Conservation (phyloP, 2,797 vertebrate genomes). For the Vespertilio murinus region DNA sequence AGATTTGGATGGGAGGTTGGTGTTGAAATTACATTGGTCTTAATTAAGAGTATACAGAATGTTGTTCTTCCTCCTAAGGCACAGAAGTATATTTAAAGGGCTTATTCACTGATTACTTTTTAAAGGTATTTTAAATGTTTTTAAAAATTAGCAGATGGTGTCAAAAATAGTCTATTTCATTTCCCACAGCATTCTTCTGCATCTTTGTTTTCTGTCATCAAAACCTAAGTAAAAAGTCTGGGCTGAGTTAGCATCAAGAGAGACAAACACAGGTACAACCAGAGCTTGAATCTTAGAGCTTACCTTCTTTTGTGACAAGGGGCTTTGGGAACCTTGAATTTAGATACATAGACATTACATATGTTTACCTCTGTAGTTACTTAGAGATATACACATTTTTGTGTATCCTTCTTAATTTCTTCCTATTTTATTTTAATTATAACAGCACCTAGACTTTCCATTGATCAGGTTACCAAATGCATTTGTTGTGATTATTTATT, state of each 20-base stretch:
- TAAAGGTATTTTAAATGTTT: not conserved
- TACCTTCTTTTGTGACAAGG: not conserved
- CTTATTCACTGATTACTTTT: not conserved
- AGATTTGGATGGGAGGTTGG: not conserved
- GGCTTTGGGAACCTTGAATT: not conserved
- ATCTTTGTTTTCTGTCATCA: not conserved
- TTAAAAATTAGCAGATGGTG: not conserved
- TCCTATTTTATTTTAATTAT: not conserved
- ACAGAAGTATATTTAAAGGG: not conserved
- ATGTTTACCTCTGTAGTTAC: not conserved
- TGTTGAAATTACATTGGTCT: not conserved
- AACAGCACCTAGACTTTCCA: not conserved
- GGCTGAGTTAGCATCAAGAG: not conserved
- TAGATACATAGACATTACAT: not conserved
- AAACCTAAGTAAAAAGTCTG: not conserved
- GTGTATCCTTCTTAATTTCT: not conserved
- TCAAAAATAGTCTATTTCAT: not conserved
- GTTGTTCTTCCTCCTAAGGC: not conserved
- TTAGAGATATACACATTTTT: not conserved
- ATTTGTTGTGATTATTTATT: slow-evolving; percentile 22
- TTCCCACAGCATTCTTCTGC: not conserved
- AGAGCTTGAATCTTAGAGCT: not conserved
- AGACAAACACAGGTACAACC: not conserved
- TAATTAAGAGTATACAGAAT: not conserved
- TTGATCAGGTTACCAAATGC: not conserved